Evolutionary conservation across 2,888 invertebrate genomes (phyloP).

Genomic region (Archips crataeganus): DNA sequence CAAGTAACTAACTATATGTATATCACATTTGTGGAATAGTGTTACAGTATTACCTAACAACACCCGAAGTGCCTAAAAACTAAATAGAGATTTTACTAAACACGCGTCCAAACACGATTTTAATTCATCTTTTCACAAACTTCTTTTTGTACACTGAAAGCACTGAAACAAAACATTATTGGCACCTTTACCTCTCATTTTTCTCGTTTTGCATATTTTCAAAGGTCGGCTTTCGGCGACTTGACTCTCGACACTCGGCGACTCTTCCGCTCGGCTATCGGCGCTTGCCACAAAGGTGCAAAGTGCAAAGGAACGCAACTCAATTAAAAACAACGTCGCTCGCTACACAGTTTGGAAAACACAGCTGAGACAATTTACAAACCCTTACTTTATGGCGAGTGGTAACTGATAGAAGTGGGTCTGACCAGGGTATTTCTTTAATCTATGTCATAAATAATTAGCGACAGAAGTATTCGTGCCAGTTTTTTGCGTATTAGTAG

Average conservation of each 20-base stretch:
- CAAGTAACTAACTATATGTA: not conserved
- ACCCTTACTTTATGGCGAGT: no score
- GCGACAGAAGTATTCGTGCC: no score
- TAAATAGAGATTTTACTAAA: not conserved
- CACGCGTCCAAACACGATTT: not conserved
- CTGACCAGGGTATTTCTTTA: no score
- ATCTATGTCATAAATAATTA: no score
- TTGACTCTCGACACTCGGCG: constrained; percentile 44
- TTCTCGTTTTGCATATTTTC: constrained; percentile 13
- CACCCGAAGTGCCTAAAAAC: not conserved
- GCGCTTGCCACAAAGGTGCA: constrained; percentile 71
- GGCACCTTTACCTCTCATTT: constrained; percentile 29
- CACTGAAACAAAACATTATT: constrained; percentile 45
- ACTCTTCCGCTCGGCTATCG: constrained; percentile 44
- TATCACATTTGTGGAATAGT: not conserved
- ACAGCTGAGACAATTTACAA: not conserved
- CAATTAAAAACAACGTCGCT: constrained; percentile 72
- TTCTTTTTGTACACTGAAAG: not conserved
- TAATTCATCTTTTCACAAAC: not conserved
- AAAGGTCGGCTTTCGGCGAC: not conserved
- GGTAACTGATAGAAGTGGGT: no score
- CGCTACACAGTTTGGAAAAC: constrained; percentile 22
- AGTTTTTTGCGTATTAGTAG: no score
- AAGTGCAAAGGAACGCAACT: constrained; percentile 66
- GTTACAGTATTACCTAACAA: no score